These are phyloP conservation scores for Cybosia mesomella DNA, from an alignment of 2,888 invertebrate genomes.

Conservation along the genomic window DNA sequence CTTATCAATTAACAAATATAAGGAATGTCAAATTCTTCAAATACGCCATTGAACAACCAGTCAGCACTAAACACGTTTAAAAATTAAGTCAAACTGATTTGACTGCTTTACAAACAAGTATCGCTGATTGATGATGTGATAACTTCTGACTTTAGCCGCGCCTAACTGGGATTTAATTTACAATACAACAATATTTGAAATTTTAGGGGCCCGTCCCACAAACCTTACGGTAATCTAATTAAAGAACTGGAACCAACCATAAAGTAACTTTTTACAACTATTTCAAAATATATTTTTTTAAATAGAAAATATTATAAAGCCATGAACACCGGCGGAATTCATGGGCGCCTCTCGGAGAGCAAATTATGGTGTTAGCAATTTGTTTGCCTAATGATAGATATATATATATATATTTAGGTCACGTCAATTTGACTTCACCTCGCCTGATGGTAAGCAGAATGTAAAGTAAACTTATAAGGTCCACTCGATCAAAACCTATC, in stretches of 20 bases:
- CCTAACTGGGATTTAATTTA: conserved; percentile 56
- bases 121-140: conserved; percentile 53
- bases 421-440: no score
- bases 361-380: no score
- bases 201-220: conserved; percentile 7
- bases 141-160: conserved; percentile 49
- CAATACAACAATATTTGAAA: conserved; percentile 39
- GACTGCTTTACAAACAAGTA: conserved; percentile 41
- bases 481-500: no score
- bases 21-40: conserved; percentile 14
- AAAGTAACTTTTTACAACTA: not conserved
- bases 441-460: no score
- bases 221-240: not conserved
- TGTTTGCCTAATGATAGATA: no score
- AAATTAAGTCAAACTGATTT: conserved; percentile 36
- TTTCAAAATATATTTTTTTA: not conserved
- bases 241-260: not conserved
- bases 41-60: conserved; percentile 15
- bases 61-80: conserved; percentile 18
- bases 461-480: no score
- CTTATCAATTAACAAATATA: conserved; percentile 14
- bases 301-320: no score
- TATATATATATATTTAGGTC: no score
- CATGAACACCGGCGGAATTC: no score
- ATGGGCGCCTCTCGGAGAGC: no score